phyloP scores from a whole-genome alignment of 37 sponge, comb jelly and placozoan genomes.

The Ianthella basta region DNA sequence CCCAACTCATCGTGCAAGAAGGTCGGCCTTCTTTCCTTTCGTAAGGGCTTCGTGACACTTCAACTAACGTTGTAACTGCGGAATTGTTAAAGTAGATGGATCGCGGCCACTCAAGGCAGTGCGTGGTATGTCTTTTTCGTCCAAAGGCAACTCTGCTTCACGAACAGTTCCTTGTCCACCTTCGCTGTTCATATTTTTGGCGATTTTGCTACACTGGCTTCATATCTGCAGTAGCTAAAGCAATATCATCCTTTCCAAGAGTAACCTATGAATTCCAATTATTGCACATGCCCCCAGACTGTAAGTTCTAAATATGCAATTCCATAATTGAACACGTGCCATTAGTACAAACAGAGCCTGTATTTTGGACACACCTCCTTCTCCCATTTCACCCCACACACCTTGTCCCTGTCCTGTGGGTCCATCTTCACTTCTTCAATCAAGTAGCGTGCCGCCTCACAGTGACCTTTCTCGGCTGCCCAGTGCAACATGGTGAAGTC shows the following conservation, averaged over 20 bases:
- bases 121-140: background rate
- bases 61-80: background rate
- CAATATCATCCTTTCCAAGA: background rate
- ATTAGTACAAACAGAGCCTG: too few relatives aligned
- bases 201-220: background rate
- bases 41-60: background rate
- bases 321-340: constrained; percentile 34
- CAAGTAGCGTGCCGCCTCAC: too few relatives aligned
- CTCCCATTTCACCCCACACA: too few relatives aligned
- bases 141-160: background rate
- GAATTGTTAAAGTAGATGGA: background rate
- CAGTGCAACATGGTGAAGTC: too few relatives aligned
- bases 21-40: background rate
- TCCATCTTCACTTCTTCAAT: too few relatives aligned
- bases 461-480: too few relatives aligned
- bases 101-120: background rate
- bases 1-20: background rate
- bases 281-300: constrained; percentile 32
- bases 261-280: background rate
- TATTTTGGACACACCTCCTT: too few relatives aligned
- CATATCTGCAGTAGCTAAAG: background rate
- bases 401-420: too few relatives aligned
- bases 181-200: background rate
- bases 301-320: background rate
- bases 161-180: background rate